Conservation (phyloP, 2,888 invertebrate species). For the Timema podura region DNA sequence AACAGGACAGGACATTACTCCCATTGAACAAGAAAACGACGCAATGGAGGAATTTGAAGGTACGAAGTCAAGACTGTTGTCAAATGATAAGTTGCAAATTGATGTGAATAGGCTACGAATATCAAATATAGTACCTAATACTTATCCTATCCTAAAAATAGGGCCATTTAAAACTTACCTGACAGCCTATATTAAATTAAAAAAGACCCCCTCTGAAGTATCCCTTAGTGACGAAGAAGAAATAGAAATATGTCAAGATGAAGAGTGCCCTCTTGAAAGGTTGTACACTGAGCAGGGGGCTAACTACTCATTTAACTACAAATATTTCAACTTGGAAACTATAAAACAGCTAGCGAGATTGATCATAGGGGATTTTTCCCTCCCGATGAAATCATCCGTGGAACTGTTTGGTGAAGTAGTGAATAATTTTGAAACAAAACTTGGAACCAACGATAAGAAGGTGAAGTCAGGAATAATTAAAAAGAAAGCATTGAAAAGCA, state of each 20-base stretch:
- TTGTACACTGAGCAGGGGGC: constrained; percentile 57
- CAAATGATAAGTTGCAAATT: too few relatives aligned
- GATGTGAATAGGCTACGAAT: too few relatives aligned
- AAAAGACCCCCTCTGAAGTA: constrained; percentile 43
- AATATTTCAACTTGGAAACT: constrained; percentile 51
- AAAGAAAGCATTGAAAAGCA: too few relatives aligned
- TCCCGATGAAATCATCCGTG: constrained; percentile 44
- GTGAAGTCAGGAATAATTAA: too few relatives aligned
- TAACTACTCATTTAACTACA: constrained; percentile 57
- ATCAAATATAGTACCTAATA: constrained; percentile 53
- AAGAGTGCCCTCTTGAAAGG: constrained; percentile 52
- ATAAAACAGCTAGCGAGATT: constrained; percentile 51
- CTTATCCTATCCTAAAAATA: constrained; percentile 44
- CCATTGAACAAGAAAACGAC: too few relatives aligned
- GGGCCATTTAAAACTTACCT: constrained; percentile 53
- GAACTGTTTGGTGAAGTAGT: constrained; percentile 49
- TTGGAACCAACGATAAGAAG: too few relatives aligned
- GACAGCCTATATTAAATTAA: constrained; percentile 50
- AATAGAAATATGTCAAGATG: constrained; percentile 47
- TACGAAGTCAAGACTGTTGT: too few relatives aligned
- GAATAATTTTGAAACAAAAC: too few relatives aligned
- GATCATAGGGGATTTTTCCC: constrained; percentile 46
- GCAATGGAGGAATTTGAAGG: too few relatives aligned
- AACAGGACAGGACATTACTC: constrained; percentile 51
- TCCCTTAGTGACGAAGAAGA: constrained; percentile 47